Percentiles rank a stretch among this genome's conserved stretches.
Conservation (phyloP, 2,113 vertebrate species). For the Felis catus region DNA sequence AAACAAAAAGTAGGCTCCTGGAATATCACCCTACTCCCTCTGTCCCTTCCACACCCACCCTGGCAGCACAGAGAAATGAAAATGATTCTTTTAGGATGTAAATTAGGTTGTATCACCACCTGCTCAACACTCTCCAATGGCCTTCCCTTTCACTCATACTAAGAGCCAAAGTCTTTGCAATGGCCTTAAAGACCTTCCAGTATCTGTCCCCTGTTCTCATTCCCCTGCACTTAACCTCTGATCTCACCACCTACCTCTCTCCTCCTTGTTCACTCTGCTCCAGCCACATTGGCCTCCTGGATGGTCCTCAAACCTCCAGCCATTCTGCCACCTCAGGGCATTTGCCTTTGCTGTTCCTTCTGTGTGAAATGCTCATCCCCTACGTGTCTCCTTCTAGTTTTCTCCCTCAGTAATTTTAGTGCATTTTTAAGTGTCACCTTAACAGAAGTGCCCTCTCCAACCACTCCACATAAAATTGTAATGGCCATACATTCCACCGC, state of each 20-base stretch:
- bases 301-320: not conserved
- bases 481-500: no score
- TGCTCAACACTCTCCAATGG: not conserved
- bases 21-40: not conserved
- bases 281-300: not conserved
- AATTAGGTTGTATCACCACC: not conserved
- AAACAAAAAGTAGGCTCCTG: not conserved
- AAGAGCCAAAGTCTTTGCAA: not conserved
- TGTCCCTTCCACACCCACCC: accelerated
- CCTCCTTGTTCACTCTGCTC: not conserved
- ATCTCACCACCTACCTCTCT: not conserved
- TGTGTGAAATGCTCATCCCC: not conserved
- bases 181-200: not conserved
- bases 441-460: not conserved
- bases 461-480: not conserved
- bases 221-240: not conserved
- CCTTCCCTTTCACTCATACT: not conserved
- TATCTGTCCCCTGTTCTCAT: not conserved
- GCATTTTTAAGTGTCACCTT: not conserved
- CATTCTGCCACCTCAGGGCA: not conserved
- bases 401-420: not conserved
- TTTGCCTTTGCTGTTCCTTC: not conserved
- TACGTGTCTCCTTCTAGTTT: not conserved
- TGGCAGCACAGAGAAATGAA: not conserved
- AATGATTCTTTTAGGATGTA: not conserved